Percentiles rank a stretch among this genome's conserved stretches.
These are phyloP conservation scores for Brachionus asplanchnoidis DNA, from an alignment of 1,140 invertebrate genomes.

Conservation along the genomic window DNA sequence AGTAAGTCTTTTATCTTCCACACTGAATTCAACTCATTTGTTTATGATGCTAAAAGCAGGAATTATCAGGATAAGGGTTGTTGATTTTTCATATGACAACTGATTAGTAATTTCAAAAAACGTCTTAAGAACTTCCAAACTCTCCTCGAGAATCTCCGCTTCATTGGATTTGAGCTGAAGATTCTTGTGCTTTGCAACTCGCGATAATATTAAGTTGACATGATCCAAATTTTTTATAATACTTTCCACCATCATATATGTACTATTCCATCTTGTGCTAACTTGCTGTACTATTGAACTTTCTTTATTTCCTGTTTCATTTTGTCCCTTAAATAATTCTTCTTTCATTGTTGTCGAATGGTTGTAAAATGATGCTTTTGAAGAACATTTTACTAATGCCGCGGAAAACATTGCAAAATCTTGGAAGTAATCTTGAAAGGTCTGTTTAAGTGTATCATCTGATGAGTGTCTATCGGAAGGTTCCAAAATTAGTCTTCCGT, in stretches of 20 bases:
- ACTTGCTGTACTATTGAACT: neutral
- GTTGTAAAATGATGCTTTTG: neutral
- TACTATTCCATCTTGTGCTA: neutral
- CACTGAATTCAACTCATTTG: neutral
- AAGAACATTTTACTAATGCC: neutral
- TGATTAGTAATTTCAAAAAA: neutral
- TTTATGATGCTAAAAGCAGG: neutral
- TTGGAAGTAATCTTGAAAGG: neutral
- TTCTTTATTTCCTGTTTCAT: neutral
- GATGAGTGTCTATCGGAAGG: neutral
- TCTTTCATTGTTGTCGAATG: neutral
- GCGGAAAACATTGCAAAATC: neutral
- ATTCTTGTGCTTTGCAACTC: neutral
- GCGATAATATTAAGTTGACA: neutral
- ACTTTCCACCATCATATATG: neutral
- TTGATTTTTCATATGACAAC: neutral
- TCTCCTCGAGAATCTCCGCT: neutral
- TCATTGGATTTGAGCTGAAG: neutral
- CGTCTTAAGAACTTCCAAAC: neutral
- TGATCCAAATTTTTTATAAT: neutral
- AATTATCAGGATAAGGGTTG: neutral
- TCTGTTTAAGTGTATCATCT: neutral
- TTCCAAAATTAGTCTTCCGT: neutral
- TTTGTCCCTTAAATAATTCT: neutral
- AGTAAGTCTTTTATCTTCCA: neutral